A percentile compares a stretch with the other conserved stretches of the same genome.
Evolutionary conservation across 2,113 vertebrate species (phyloP).

Genomic region (Emydocephalus ijimae): DNA sequence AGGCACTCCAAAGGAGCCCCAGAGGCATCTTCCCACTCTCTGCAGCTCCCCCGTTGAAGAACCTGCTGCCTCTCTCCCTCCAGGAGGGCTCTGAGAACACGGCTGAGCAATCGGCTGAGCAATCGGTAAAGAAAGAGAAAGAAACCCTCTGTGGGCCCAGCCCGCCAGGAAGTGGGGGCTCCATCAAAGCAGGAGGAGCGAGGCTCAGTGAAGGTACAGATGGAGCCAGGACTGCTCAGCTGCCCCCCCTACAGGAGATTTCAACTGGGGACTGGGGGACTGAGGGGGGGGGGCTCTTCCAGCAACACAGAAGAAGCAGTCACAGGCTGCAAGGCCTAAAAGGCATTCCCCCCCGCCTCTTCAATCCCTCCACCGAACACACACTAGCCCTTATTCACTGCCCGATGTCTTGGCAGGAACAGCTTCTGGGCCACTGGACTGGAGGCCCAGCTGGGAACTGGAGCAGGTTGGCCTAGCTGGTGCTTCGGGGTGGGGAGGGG

Average conservation of each 20-base stretch:
- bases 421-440: not conserved
- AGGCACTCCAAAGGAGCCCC: not conserved
- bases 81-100: not conserved
- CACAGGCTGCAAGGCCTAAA: not conserved
- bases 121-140: not conserved
- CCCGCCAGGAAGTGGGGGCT: slow-evolving; percentile 49
- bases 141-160: slow-evolving; percentile 31
- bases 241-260: not conserved
- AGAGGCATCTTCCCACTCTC: slow-evolving; percentile 20
- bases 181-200: not conserved
- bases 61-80: rapidly evolving
- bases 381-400: not conserved
- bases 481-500: not conserved
- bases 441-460: not conserved
- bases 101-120: too few relatives aligned
- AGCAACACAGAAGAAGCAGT: not conserved
- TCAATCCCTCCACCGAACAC: not conserved
- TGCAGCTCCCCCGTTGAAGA: not conserved
- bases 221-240: not conserved
- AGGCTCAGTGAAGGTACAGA: not conserved
- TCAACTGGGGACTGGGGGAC: not conserved
- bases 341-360: not conserved
- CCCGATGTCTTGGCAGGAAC: not conserved
- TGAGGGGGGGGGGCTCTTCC: not conserved
- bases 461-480: not conserved